Evolutionary conservation across 2,888 invertebrate species (phyloP), one percentile per base, ranked within the genome.

Genomic region (Augiades crinisus): DNA sequence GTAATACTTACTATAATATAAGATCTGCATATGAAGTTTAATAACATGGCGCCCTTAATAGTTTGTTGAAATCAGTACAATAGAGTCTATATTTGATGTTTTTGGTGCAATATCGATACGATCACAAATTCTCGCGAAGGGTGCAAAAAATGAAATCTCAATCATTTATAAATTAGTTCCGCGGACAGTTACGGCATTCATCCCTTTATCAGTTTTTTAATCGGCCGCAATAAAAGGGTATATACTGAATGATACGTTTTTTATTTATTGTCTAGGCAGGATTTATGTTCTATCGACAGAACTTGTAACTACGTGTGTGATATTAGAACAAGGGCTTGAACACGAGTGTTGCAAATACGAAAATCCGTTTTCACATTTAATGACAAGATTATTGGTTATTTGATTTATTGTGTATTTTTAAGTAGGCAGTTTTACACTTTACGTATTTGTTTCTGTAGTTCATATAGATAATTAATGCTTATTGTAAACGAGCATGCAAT

Each of bases 161-260:
- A 89, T 89, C 75, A 88, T 85, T 89, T 87, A 87, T 85, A 81
- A 87, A 89, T 89, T 89, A 85, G 89, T 77, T 80, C 68, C 81
- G 86, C 80, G 86, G 87, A 87, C 87, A 88, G 83, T 75, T 71
- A 70, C 70, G 67, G 70, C 70, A 75, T 81, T 86, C 86, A 86
- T 85, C 83, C 86, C 81, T 87, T 88, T 87, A 88, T 87, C 82
- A 76, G 71, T 71, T 73, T 68, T 70, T 80, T 82, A 86, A 88
- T 87, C 82, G 75, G 70, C 77, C 75, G 75, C 76, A 80, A 84
- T 84, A 87, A 86, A 85, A 84, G n/a, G n/a, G 86, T 86, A 85
- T 86, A 81, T 34, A 75, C 70, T 73, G 79, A 81, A 82, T 82
- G 83, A 82, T 75, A 72, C 65, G 64, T 81, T 83, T 75, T 72